Evolutionary conservation across 2,797 vertebrate genomes (phyloP), one percentile per base, ranked within the genome.

Genomic region (Myotis daubentonii): DNA sequence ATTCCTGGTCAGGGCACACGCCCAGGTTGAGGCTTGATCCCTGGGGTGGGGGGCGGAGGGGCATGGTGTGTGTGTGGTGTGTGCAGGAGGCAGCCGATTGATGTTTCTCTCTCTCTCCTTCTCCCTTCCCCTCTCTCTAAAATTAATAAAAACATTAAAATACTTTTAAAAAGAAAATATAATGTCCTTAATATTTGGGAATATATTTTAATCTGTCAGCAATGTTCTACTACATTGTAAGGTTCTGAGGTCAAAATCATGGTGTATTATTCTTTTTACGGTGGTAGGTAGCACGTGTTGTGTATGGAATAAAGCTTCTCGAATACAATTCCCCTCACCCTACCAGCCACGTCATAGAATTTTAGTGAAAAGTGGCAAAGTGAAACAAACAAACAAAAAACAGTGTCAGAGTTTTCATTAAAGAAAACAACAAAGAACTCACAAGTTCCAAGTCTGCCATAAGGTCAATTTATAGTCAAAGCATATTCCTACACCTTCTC

Each of bases 291-390:
- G 16, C 23, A 19, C 13, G 30, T 25, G 41, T 20, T 62, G 44
- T 1, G 1, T 17, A 41, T 8, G 22, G 36, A 33, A 78, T 70
- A 74, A 70, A 91, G 76, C 5, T 30, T 66, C 44, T n/a, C 38
- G 33, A 82, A 86, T 17, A 41, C 6, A 80, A 80, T 10, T n/a
- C 55, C 68, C 3, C 33, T 36, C 51, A 36, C 25, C 4, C 1
- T 30, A 6, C 20, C 12, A 55, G 16, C 49, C 47, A 51, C 65
- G 62, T 71, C 49, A 81, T 75, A 53, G 6, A 51, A 20, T 89
- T 89, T 86, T 55, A 96, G 60, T 57, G 65, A 92, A 90, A 94
- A 74, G 17, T 72, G 47, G 15, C 19, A 83, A 75, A 66, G 22
- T 11, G 17, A 36, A 17, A 65, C 62, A 65, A n/a, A 30, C 28